Evolutionary conservation across 2,888 invertebrate species (phyloP).

Genomic region (Marronus borbonicus): DNA sequence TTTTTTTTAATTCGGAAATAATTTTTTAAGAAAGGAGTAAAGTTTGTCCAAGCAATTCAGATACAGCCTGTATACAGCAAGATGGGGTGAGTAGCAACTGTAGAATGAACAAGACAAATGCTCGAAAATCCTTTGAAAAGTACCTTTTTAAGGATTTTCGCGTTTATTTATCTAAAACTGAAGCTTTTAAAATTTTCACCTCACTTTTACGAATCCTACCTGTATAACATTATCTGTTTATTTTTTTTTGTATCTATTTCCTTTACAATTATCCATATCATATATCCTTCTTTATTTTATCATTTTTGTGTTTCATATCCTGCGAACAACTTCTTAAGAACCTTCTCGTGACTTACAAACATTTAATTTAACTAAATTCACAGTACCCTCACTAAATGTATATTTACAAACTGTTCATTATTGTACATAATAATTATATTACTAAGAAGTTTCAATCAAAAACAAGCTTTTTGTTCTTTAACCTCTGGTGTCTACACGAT

Average conservation of each 20-base stretch:
- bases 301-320: constrained; percentile 11
- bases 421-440: neutral
- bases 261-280: neutral
- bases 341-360: constrained; percentile 34
- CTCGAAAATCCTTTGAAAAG: no score
- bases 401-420: constrained; percentile 35
- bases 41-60: no score
- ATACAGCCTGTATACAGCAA: no score
- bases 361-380: constrained; percentile 43
- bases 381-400: constrained; percentile 43
- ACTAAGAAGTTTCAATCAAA: constrained; percentile 38
- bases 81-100: no score
- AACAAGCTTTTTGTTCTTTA: constrained; percentile 18
- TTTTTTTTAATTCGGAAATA: no score
- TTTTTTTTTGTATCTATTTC: neutral
- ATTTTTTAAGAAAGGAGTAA: no score
- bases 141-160: no score
- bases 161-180: no score
- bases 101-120: no score
- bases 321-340: neutral
- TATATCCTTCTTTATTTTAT: constrained; percentile 8
- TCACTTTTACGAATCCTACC: no score
- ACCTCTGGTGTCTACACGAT: constrained; percentile 21
- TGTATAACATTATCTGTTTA: neutral
- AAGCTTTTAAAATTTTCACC: no score